Base-by-base conservation (phyloP, 1,140 invertebrate species). In the Drosophila ohnishii region DNA sequence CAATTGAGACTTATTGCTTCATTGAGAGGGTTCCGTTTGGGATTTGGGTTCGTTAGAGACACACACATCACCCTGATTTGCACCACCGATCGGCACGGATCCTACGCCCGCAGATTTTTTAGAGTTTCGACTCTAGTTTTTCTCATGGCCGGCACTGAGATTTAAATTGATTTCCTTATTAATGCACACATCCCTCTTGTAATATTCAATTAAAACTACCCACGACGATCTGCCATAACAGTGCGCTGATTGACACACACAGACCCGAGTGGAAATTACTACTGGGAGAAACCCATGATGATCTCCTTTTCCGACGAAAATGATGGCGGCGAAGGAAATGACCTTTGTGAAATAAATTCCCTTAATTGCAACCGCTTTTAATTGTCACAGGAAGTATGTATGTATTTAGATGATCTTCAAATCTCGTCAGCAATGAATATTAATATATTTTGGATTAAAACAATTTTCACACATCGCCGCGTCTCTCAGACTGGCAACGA, bases 121-220 rank as follows among this genome's bases (percentile, higher is more conserved):
- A 53, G 42, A 50, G 39, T 79, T 83, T 72, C 59, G 64, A 78
- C 28, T 77, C 78, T 65, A 44, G 62, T 73, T 80, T 85, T 88
- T 88, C 85, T 88, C 80, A 88, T 89, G 86, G 48, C 37, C 58
- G 66, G 48, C 37, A 51, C 85, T 83, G 86, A 82, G 86, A 90
- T 89, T 89, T 89, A 89, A 89, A 89, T 89, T 90, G 80, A 90
- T 90, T 90, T 90, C 86, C 86, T 90, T 90, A 90, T 90, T 90
- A 90, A 85, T 72, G 86, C 82, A 89, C 86, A 85, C 86, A 89
- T 88, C 85, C 85, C 85, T 85, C 85, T 89, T 86, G 79, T 89
- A 89, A 85, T 86, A 90, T 86, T 85, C 79, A 89, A 89, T 90
- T 89, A 86, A 89, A 83, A 89, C 58, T 55, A 73, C 84, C 80